These are phyloP conservation scores for Apteryx owenii DNA, from an alignment of 2,113 vertebrate genomes.

Conservation along the genomic window DNA sequence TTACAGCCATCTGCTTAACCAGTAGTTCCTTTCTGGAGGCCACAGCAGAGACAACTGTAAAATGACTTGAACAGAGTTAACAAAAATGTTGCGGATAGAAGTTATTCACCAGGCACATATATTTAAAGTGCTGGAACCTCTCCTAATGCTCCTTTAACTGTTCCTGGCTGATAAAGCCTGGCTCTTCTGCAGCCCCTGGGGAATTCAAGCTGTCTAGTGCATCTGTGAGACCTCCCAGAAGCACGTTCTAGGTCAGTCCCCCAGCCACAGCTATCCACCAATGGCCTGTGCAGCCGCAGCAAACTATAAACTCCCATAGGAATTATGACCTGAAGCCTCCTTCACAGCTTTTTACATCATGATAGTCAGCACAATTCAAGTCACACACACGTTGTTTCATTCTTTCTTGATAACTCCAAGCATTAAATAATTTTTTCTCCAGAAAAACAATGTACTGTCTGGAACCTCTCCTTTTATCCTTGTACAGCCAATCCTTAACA, in stretches of 20 bases:
- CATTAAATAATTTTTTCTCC: not conserved
- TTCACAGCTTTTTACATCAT: rapidly evolving
- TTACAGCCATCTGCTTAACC: not conserved
- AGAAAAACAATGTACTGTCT: rapidly evolving
- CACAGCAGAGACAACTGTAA: not conserved
- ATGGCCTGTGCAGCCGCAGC: not conserved
- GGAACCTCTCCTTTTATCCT: not conserved
- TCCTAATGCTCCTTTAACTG: not conserved
- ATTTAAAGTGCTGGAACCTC: rapidly evolving
- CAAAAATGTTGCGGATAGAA: rapidly evolving
- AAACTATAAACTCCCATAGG: rapidly evolving
- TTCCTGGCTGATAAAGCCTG: not conserved
- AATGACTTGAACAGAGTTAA: not conserved
- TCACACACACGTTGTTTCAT: rapidly evolving
- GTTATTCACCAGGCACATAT: not conserved
- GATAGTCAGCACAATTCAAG: rapidly evolving
- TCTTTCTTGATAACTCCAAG: not conserved
- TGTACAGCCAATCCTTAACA: not conserved
- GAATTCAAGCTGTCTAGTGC: rapidly evolving
- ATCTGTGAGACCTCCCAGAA: not conserved
- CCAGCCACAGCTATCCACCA: not conserved
- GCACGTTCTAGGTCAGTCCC: not conserved
- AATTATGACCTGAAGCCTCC: not conserved
- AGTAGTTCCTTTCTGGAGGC: not conserved
- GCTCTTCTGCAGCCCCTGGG: not conserved